Conservation (phyloP, 2,797 vertebrate genomes). For the Anguilla megastoma region DNA sequence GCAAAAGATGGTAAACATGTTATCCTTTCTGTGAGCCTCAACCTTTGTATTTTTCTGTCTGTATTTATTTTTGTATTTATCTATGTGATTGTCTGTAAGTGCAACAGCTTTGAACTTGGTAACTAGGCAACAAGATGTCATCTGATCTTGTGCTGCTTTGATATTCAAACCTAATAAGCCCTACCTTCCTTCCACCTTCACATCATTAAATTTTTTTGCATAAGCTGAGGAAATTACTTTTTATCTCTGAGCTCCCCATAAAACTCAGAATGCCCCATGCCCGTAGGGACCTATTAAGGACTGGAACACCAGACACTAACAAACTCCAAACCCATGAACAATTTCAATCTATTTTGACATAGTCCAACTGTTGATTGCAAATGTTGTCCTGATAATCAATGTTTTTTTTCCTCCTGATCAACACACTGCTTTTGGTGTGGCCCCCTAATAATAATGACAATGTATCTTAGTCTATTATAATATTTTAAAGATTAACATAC, state of each 20-base stretch:
- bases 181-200: slow-evolving; percentile 10
- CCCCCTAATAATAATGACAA: neutral
- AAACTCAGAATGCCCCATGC: slow-evolving; percentile 48
- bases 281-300: slow-evolving; percentile 40
- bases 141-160: neutral
- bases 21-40: neutral
- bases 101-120: slow-evolving; percentile 15
- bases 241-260: slow-evolving; percentile 53
- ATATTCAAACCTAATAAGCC: neutral
- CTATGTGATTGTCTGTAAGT: neutral
- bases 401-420: neutral
- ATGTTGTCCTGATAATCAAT: neutral
- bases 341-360: slow-evolving; percentile 40
- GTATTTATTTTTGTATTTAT: no score
- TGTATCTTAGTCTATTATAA: neutral
- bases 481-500: slow-evolving; percentile 44
- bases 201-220: slow-evolving; percentile 40
- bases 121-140: neutral
- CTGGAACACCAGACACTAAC: slow-evolving; percentile 53
- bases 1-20: neutral
- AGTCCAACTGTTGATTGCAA: neutral
- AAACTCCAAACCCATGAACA: slow-evolving; percentile 54
- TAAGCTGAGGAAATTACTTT: slow-evolving; percentile 58
- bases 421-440: neutral
- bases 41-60: neutral